Evolutionary conservation across 2,888 invertebrate species (phyloP).

Genomic region (Tetramorium bicarinatum): DNA sequence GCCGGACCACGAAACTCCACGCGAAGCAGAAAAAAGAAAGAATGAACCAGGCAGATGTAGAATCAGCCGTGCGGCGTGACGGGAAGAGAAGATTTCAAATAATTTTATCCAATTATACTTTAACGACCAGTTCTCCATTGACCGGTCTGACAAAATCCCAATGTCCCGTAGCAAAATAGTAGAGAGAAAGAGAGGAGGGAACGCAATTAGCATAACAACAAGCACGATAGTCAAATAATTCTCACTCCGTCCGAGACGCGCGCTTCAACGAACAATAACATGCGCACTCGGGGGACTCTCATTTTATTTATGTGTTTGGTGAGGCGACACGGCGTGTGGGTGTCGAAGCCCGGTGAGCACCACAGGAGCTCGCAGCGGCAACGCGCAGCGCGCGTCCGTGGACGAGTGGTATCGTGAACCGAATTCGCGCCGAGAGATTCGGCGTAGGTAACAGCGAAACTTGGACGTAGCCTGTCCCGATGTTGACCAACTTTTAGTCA

Average conservation of each 20-base stretch:
- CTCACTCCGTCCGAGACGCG: constrained; percentile 44
- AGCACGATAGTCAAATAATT: constrained; percentile 49
- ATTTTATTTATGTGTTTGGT: constrained; percentile 83
- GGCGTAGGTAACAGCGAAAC: not conserved
- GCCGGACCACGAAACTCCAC: not conserved
- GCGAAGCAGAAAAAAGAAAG: constrained; percentile 15
- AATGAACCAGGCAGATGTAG: constrained; percentile 6
- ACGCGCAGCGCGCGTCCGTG: constrained; percentile 68
- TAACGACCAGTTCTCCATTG: constrained; percentile 46
- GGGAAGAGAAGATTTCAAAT: constrained; percentile 23
- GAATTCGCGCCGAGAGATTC: constrained; percentile 33
- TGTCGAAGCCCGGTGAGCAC: constrained; percentile 85
- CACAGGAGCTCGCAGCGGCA: constrained; percentile 78
- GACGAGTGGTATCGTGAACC: constrained; percentile 49
- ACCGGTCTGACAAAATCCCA: constrained; percentile 43
- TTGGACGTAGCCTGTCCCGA: not conserved
- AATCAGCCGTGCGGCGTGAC: constrained; percentile 11
- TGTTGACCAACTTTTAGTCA: not conserved
- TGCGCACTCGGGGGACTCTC: constrained; percentile 65
- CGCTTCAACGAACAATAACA: constrained; percentile 61
- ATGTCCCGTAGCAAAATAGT: constrained; percentile 44
- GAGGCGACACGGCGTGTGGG: constrained; percentile 85
- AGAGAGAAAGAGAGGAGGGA: constrained; percentile 12
- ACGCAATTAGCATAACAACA: constrained; percentile 53
- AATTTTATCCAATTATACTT: constrained; percentile 55